Evolutionary conservation across 2,113 vertebrate genomes (phyloP), one percentile per base, ranked within the genome.

Genomic region (Istiophorus platypterus): DNA sequence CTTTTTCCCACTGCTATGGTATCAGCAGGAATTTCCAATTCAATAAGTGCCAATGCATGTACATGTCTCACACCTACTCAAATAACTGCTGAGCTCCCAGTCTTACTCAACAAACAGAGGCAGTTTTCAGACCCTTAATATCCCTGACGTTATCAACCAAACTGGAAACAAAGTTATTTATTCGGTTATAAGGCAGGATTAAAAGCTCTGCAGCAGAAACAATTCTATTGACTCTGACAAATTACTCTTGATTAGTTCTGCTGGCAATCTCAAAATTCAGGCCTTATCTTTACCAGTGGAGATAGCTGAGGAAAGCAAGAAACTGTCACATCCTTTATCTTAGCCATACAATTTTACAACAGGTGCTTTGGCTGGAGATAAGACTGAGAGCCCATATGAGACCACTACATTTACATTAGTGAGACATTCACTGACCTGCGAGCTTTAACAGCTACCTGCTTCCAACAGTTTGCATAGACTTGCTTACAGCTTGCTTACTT

Each of bases 321-420:
- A 31, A 51, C 45, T 51, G 66, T 34, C 5, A 12, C 42, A 20
- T 29, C 18, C 27, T 67, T 51, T 12, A 67, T 67, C 17, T n/a
- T 63, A 41, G n/a, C 20, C 22, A 24, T 24, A 63, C 41, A 17
- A 62, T 62, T 62, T 45, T 45, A 65, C 63, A 65, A 26, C 64
- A 41, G 34, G 51, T 57, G 15, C 13, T 41, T 37, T 12, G 18
- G 29, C 5, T 51, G 20, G 49, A 34, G 41, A 45, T 63, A 59
- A 42, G 6, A 7, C 20, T 20, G 6, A 37, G 20, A 37, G 31
- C 18, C 34, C 22, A 3, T n/a, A 34, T n/a, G 20, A 62, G 57
- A 31, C 14, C 57, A 18, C 26, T 15, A 31, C 6, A 62, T 37
- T 62, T 37, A 37, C 34, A 63, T 41, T n/a, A 37, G 41, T 26